These are phyloP conservation scores for Ianthella basta DNA, from an alignment of 37 sponge, comb jelly and placozoan genomes.

Conservation along the genomic window DNA sequence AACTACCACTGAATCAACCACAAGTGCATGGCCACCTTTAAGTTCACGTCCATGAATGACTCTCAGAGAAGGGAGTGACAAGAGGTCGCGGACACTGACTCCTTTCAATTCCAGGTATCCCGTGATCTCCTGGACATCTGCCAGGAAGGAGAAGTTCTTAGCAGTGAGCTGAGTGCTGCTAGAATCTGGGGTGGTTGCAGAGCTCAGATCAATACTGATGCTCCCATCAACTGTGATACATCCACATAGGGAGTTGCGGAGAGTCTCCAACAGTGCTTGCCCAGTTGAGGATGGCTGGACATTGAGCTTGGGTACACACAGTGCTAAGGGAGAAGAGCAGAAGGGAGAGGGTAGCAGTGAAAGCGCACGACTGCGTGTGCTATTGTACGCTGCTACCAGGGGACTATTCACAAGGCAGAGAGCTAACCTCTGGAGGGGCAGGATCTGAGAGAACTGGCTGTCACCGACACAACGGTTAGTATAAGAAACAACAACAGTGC, in stretches of 20 bases:
- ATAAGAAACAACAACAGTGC: too few species aligned
- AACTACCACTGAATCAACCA: neutral
- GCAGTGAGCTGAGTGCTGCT: neutral
- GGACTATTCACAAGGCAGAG: too few species aligned
- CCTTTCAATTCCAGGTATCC: constrained; percentile 22
- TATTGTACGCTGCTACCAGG: too few species aligned
- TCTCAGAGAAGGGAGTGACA: neutral
- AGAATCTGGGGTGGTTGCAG: neutral
- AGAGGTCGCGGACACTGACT: neutral
- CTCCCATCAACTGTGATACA: neutral
- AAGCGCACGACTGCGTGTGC: too few species aligned
- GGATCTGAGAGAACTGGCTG: too few species aligned
- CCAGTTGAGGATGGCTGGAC: too few species aligned
- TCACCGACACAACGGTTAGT: too few species aligned
- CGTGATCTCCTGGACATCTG: neutral
- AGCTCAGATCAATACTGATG: neutral
- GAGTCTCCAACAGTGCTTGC: neutral
- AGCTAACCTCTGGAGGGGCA: too few species aligned
- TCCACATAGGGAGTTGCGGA: neutral
- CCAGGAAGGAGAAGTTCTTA: neutral
- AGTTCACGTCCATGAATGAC: constrained; percentile 23
- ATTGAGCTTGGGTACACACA: neutral
- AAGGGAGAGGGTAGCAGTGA: too few species aligned
- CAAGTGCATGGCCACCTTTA: constrained; percentile 8
- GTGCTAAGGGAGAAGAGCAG: too few species aligned